Percentiles rank a stretch among this genome's conserved stretches.
These are phyloP conservation scores for Acleris holmiana DNA, from an alignment of 2,888 invertebrate genomes.

Conservation along the genomic window DNA sequence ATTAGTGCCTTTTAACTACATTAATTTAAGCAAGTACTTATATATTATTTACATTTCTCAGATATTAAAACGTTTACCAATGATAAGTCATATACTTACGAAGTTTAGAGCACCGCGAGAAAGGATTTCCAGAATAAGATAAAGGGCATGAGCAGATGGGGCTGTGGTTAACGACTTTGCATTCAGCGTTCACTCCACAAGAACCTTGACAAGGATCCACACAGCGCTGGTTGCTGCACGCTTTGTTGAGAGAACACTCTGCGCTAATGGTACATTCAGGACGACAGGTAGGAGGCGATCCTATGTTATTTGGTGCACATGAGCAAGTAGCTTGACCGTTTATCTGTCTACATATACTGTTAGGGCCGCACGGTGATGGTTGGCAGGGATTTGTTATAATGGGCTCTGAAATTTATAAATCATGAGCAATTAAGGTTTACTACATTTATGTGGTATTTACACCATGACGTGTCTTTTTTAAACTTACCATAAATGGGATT, in stretches of 20 bases:
- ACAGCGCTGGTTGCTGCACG: conserved; percentile 89
- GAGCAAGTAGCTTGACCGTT: conserved; percentile 88
- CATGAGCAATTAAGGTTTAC: not conserved
- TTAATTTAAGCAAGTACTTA: too few species aligned
- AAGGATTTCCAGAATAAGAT: conserved; percentile 87
- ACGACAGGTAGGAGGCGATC: conserved; percentile 87
- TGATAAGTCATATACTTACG: conserved; percentile 67
- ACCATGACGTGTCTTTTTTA: too few species aligned
- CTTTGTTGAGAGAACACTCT: conserved; percentile 88
- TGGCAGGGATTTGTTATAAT: conserved; percentile 84
- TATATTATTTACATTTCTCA: not conserved
- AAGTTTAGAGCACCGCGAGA: conserved; percentile 83
- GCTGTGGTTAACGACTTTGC: conserved; percentile 90
- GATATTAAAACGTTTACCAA: conserved; percentile 9
- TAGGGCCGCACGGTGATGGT: conserved; percentile 87
- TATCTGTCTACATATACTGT: conserved; percentile 85
- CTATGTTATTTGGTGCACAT: conserved; percentile 86
- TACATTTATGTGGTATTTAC: too few species aligned
- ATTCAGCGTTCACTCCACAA: conserved; percentile 88
- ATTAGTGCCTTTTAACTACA: too few species aligned
- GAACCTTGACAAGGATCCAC: conserved; percentile 89
- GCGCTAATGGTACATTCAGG: conserved; percentile 90
- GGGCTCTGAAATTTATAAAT: conserved; percentile 69
- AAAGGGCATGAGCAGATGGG: conserved; percentile 89
- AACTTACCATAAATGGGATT: conserved; percentile 78